Conservation (phyloP, 1,140 invertebrate species). For the Ooceraea biroi region DNA sequence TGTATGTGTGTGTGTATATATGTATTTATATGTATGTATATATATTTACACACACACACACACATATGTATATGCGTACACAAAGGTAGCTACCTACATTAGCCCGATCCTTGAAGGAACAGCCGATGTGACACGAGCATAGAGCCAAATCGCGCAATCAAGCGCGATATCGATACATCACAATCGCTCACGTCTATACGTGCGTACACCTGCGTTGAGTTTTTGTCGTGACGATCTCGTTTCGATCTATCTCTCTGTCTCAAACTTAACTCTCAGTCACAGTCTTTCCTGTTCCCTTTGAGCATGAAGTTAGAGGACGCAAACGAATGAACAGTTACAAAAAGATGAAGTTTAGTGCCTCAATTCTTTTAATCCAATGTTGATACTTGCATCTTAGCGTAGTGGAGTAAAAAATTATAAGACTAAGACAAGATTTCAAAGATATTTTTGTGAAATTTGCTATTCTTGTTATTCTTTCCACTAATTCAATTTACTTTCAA, state of each 20-base stretch:
- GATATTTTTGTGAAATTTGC: constrained; percentile 1
- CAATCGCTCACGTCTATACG: constrained; percentile 66
- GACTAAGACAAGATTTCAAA: background rate
- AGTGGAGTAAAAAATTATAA: background rate
- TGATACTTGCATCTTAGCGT: background rate
- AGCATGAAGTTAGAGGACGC: constrained; percentile 9
- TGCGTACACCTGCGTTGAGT: constrained; percentile 45
- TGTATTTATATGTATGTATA: too few species aligned
- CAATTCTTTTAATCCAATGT: background rate
- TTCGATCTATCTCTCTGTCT: constrained; percentile 24
- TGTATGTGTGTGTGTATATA: too few species aligned
- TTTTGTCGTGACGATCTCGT: constrained; percentile 10
- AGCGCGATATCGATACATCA: constrained; percentile 60
- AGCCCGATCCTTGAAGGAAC: constrained; percentile 30
- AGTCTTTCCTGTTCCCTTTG: background rate
- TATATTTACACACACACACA: too few species aligned
- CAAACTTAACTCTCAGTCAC: background rate
- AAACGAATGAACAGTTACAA: background rate
- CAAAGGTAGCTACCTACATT: constrained; percentile 13
- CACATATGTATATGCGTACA: background rate
- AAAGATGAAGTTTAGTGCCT: background rate
- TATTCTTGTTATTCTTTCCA: background rate
- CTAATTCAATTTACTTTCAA: background rate
- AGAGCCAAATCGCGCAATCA: constrained; percentile 2
- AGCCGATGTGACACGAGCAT: constrained; percentile 13